Base-by-base conservation (phyloP, 2,888 invertebrate genomes). In the Callyntrura sp. region DNA sequence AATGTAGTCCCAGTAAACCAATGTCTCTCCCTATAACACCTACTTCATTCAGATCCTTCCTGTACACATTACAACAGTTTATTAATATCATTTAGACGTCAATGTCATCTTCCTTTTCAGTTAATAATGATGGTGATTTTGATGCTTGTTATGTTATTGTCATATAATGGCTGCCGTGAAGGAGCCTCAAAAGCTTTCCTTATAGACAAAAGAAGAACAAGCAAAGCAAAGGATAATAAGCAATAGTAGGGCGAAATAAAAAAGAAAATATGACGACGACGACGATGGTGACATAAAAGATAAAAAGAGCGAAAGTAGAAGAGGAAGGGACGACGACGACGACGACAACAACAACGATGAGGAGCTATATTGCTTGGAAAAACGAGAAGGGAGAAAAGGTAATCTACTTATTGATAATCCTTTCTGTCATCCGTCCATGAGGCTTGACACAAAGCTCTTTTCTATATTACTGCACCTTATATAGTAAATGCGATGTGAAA, bases 341-440 rank as follows among this genome's bases (percentile, higher is more conserved):
- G 43, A 35, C n/a, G n/a, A n/a, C n/a, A n/a, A n/a, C n/a, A n/a
- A n/a, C n/a, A n/a, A 20, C 9, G 20, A 73, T 35, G 43, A 68
- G 12, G 20, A 55, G 83, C 68, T 68, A 25, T n/a, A 65, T 68
- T 68, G 83, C 68, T 51, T 83, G 83, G 85, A 73, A 85, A 83
- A 73, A 85, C 73, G 85, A 85, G 85, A 57, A 73, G 76, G 73
- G 73, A 85, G 73, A 60, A 85, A 85, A 85, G 85, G 86, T 91
- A 91, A 91, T 91, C 91, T 91, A 91, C 91, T 91, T 91, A 91
- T 89, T 91, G 89, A 91, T 91, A 91, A 91, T 91, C 91, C 89
- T 89, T 85, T 86, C 89, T 91, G 91, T 91, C 91, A 89, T 89
- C 91, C 88, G 70, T 91, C 89, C 89, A 79, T 85, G 85, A 85